Conservation (phyloP, 2,113 vertebrate species). For the Lepus timidus region DNA sequence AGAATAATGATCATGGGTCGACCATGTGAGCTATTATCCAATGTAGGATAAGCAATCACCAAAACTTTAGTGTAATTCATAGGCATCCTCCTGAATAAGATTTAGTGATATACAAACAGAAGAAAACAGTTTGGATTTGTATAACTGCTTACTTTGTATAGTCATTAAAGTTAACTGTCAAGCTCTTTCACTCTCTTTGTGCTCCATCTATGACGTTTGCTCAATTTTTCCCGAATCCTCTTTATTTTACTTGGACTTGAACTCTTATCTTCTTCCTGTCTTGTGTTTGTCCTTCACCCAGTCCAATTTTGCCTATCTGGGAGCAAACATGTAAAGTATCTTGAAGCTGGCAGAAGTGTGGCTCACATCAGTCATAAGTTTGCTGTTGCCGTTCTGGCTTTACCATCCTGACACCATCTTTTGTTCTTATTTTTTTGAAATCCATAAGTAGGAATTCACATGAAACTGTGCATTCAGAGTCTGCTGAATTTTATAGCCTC, state of each 20-base stretch:
- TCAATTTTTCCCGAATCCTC: not conserved
- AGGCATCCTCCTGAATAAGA: not conserved
- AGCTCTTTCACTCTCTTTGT: not conserved
- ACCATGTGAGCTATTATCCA: not conserved
- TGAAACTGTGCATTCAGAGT: not conserved
- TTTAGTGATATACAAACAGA: not conserved
- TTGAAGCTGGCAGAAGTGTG: not conserved
- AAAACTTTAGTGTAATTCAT: not conserved
- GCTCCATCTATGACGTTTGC: not conserved
- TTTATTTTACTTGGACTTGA: not conserved
- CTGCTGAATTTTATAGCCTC: constrained; percentile 4
- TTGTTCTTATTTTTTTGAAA: not conserved
- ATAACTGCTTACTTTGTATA: not conserved
- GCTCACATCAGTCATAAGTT: not conserved
- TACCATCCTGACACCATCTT: not conserved
- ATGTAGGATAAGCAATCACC: not conserved
- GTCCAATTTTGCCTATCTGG: not conserved
- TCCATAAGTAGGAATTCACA: not conserved
- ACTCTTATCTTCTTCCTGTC: not conserved
- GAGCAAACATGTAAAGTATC: not conserved
- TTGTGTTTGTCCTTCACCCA: not conserved
- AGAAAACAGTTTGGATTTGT: not conserved
- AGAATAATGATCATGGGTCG: not conserved
- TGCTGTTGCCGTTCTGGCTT: not conserved
- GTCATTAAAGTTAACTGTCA: not conserved